These are phyloP conservation scores for Hirudo medicinalis DNA, from an alignment of 1,140 invertebrate species.

Conservation along the genomic window DNA sequence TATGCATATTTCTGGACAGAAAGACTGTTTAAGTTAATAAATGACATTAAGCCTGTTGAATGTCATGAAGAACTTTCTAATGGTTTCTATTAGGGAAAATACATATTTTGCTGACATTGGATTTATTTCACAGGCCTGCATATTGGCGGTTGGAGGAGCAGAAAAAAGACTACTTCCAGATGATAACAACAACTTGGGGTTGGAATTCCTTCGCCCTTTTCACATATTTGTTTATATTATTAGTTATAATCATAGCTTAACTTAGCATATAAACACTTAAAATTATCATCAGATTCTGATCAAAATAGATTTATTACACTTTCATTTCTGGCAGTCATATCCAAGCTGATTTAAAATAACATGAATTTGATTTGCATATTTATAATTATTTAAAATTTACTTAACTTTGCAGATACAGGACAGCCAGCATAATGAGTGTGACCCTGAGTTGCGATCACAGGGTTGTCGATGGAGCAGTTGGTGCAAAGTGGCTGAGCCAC, in stretches of 20 bases:
- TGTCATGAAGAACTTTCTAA: no score
- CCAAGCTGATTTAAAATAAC: neutral
- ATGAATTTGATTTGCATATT: neutral
- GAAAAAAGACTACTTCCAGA: conserved; percentile 44
- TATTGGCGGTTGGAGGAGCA: conserved; percentile 52
- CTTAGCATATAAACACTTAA: no score
- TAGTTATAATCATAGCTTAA: no score
- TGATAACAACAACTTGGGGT: conserved; percentile 39
- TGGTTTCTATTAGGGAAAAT: no score
- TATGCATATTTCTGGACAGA: no score
- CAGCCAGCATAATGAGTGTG: conserved; percentile 49
- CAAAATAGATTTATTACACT: no score
- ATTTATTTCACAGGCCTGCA: conserved; percentile 44
- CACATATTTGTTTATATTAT: no score
- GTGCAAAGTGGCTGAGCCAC: conserved; percentile 53
- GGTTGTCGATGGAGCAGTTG: conserved; percentile 60
- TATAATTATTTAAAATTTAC: no score
- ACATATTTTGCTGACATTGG: neutral
- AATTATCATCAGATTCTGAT: no score
- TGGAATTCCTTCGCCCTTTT: neutral
- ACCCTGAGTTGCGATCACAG: conserved; percentile 58
- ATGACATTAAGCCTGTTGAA: no score
- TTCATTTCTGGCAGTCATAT: no score
- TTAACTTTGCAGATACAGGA: conserved; percentile 40
- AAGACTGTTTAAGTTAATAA: no score